These are phyloP conservation scores for Gasteruption jaculator DNA, from an alignment of 2,888 invertebrate genomes.

Conservation along the genomic window DNA sequence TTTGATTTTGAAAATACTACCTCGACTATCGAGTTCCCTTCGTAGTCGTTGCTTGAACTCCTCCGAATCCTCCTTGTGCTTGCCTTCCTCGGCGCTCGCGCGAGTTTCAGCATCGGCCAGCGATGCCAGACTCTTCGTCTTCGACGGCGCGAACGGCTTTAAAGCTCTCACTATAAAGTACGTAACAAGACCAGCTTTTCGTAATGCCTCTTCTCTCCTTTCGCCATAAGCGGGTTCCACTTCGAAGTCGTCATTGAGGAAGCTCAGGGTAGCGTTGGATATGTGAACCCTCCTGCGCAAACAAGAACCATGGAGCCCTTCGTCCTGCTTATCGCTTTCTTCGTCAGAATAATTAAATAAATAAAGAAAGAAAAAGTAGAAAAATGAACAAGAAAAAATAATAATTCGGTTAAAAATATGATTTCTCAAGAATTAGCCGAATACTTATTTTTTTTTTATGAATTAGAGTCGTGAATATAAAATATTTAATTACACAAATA, in stretches of 20 bases:
- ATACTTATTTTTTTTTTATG: too few relatives aligned
- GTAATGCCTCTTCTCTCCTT: constrained; percentile 83
- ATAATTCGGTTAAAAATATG: too few relatives aligned
- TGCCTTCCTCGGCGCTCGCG: constrained; percentile 29
- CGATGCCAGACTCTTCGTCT: constrained; percentile 43
- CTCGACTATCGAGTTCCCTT: constrained; percentile 80
- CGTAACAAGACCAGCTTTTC: constrained; percentile 85
- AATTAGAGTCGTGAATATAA: too few relatives aligned
- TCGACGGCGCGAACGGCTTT: constrained; percentile 59
- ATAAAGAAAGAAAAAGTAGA: too few relatives aligned
- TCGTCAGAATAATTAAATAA: too few relatives aligned
- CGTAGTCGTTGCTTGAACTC: constrained; percentile 76
- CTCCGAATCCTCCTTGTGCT: constrained; percentile 60
- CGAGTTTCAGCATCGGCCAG: constrained; percentile 39
- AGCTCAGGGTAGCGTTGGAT: constrained; percentile 84
- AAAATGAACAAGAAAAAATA: too few relatives aligned
- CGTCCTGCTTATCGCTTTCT: too few relatives aligned
- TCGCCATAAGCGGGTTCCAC: constrained; percentile 89
- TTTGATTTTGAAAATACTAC: constrained; percentile 57
- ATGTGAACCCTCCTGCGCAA: constrained; percentile 93
- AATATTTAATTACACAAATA: too few relatives aligned
- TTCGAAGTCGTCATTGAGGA: constrained; percentile 85
- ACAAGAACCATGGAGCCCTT: too few relatives aligned
- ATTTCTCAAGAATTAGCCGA: too few relatives aligned
- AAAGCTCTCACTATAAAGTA: constrained; percentile 85